Evolutionary conservation across 2,797 vertebrate genomes (phyloP), one percentile per base, ranked within the genome.

Genomic region (Chelonia mydas): DNA sequence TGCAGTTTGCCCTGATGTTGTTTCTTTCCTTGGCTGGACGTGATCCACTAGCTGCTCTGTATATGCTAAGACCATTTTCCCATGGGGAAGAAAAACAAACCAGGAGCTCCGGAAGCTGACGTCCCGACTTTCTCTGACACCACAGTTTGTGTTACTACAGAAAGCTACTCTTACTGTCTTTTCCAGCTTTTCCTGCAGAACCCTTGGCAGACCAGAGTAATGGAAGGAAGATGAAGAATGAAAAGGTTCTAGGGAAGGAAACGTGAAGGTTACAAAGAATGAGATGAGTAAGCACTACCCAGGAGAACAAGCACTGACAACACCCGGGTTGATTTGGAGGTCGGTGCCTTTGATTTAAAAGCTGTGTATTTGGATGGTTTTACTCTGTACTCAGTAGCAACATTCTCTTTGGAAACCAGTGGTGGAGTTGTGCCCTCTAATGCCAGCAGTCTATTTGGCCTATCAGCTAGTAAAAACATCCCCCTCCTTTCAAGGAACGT

Each of bases 91-190:
- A 37, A 90, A 95, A 94, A 93, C 77, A 90, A 80, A 93, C 86
- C 55, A 91, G 84, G 77, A 94, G 76, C 61, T 96, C 83, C 0
- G 1, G 92, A 92, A 91, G 82, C 54, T 0, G 1, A 78, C 65
- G 93, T 96, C 83, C 93, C 84, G 86, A 41, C 93, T 90, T 93
- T 93, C 94, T 95, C 77, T 92, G 82, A 90, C 87, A 94, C 11
- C 89, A 76, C 59, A 90, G 86, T 74, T 78, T 25, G 80, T 33
- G 9, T 83, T 83, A 94, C 51, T 81, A 57, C 59, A 94, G 90
- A 90, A 93, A 91, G 87, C 0, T 87, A 15, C 74, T 87, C 86
- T 72, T 87, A 53, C 72, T 85, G 19, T 85, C 92, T 82, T 53
- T 53, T 92, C 45, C 72, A 94, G 25, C 19, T 92, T 28, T 27